Evolutionary conservation across 2,888 invertebrate genomes (phyloP).

Genomic region (Archips xylosteana): DNA sequence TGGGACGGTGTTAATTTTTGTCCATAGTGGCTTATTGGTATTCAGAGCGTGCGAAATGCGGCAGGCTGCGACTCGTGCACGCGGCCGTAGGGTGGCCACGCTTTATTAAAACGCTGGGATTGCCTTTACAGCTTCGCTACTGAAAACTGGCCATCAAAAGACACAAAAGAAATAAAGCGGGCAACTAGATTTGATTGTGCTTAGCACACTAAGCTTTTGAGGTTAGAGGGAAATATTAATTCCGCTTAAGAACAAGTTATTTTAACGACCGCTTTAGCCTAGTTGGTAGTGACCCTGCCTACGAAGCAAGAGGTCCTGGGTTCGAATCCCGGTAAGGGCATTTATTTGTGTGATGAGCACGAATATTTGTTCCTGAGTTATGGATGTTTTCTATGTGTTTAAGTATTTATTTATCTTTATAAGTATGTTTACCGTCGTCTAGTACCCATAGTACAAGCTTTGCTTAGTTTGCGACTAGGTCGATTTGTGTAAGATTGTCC

Average conservation of each 20-base stretch:
- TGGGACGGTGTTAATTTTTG: slow-evolving; percentile 40
- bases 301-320: too few species aligned
- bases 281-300: too few species aligned
- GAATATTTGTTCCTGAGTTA: too few species aligned
- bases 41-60: slow-evolving; percentile 35
- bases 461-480: too few species aligned
- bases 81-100: slow-evolving; percentile 7
- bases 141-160: background rate
- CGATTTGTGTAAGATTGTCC: too few species aligned
- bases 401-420: too few species aligned
- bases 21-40: slow-evolving; percentile 34
- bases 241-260: background rate
- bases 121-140: background rate
- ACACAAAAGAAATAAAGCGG: background rate
- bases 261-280: too few species aligned
- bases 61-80: slow-evolving; percentile 16
- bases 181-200: background rate
- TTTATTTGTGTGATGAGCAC: too few species aligned
- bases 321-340: too few species aligned
- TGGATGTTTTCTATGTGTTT: too few species aligned
- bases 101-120: slow-evolving; percentile 9
- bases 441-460: too few species aligned
- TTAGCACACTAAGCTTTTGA: background rate
- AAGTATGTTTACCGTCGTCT: too few species aligned
- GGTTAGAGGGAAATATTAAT: background rate